Base-by-base conservation (phyloP, 1,140 invertebrate genomes). In the Papilio aristodemus region DNA sequence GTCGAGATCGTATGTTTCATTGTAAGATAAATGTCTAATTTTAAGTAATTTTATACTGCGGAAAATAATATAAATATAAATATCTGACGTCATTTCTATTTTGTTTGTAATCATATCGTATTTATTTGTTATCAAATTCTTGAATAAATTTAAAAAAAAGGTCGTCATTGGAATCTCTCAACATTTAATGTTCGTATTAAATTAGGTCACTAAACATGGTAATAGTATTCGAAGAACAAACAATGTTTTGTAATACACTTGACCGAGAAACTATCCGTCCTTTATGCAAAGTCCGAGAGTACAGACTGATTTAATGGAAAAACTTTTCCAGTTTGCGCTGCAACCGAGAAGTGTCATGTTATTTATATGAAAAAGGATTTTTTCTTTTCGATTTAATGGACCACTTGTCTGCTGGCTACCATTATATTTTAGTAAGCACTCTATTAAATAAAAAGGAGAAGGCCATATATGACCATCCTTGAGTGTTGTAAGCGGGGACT, bases 281-380 rank as follows among this genome's bases (percentile, higher is more conserved):
- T 63, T 63, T 63, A 22, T 63, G 64, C 43, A 67, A 38, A 67
- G 22, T 67, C 36, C 7, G 27, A 11, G 14, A 46, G n/a, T 27
- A 11, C 27, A 4, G 22, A 32, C 46, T 67, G 46, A 54, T 67
- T 67, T 67, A 67, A 67, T 67, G 64, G 64, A 32, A 67, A 57
- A 67, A 67, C n/a, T 54, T 67, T 67, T 57, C 38, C 36, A 38
- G 59, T 62, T 62, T 62, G 25, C 43, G 41, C 43, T 67, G 46
- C 41, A 37, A 54, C 17, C 46, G 46, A 54, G 46, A 54, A 54
- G 19, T 54, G 46, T 54, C 46, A 22, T 19, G 7, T 46, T 46
- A 19, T 54, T 54, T 54, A 22, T 54, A 54, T 54, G 9, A 54
- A 25, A 22, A 39, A 25, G 46, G 10, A 4, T 17, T 22, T 54